Conservation (phyloP, 2,113 vertebrate genomes). For the Psilopogon haemacephalus region DNA sequence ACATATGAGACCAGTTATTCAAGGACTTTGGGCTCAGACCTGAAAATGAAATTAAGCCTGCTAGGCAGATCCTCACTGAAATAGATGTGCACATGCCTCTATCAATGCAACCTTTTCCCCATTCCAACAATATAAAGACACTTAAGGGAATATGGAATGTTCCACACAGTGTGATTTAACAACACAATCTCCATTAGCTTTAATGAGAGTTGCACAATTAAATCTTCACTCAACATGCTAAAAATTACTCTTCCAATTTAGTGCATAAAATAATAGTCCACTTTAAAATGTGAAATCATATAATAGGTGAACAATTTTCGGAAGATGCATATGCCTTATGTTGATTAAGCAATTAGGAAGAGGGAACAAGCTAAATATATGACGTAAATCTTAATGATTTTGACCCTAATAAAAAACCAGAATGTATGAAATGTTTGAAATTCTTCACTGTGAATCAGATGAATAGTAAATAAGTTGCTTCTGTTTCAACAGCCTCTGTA, state of each 20-base stretch:
- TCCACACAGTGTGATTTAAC: background rate
- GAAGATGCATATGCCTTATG: background rate
- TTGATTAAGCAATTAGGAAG: background rate
- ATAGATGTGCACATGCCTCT: background rate
- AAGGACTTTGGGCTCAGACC: background rate
- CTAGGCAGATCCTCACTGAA: background rate
- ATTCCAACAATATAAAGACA: constrained; percentile 7
- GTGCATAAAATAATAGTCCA: background rate
- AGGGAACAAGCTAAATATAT: background rate
- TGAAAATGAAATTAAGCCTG: background rate
- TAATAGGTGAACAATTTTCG: background rate
- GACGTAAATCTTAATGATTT: background rate
- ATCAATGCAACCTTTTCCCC: background rate
- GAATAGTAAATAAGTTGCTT: background rate
- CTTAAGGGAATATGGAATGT: constrained; percentile 32
- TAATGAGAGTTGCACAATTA: constrained; percentile 38
- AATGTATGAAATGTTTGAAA: background rate
- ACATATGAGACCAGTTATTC: background rate
- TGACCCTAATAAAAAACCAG: background rate
- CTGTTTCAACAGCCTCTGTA: background rate
- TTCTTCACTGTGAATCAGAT: background rate
- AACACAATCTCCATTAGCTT: constrained; percentile 26
- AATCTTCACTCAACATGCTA: background rate
- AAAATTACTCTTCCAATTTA: constrained; percentile 21
- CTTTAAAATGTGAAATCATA: background rate